Evolutionary conservation across 2,888 invertebrate genomes (phyloP), one percentile per base, ranked within the genome.

Genomic region (Acleris laterana): DNA sequence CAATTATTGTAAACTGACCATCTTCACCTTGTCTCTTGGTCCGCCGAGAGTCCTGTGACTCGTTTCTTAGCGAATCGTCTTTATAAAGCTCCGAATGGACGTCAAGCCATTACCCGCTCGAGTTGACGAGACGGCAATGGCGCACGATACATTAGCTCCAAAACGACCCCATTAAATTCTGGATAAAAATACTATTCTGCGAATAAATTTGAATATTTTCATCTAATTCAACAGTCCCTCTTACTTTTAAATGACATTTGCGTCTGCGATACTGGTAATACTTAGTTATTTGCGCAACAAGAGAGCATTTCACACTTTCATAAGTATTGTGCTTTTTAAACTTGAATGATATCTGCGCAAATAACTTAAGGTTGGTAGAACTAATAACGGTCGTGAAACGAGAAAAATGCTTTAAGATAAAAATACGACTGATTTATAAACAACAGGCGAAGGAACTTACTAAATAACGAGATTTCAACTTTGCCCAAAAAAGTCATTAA

Each of bases 21-120:
- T 44, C 19, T 52, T 13, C 42, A 52, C 61, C 84, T 82, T 78
- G 57, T 75, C 73, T 63, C 71, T 74, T 76, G 74, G 73, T 71
- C 62, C 63, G 71, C 75, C 71, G 71, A 71, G 74, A 74, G 71
- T 71, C 73, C 76, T 86, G 77, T 87, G 83, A 70, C 68, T 66
- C 65, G 70, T 68, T 70, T 71, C 66, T 44, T 48, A 7, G 52
- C 28, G 56, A 71, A 75, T 71, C 75, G 79, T 79, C 85, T 87
- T 87, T 91, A 90, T 90, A 89, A 84, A 83, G 84, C 74, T 56
- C 46, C 65, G 60, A 60, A 67, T 74, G 71, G 81, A 87, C 92
- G 90, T 90, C 88, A 90, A 71, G 70, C 68, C 84, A 85, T 89
- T 82, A 83, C 78, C 80, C 88, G 77, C 75, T 73, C 79, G 82